Conservation (phyloP, 92 coral and sea anemone genomes). For the Siderastrea siderea region DNA sequence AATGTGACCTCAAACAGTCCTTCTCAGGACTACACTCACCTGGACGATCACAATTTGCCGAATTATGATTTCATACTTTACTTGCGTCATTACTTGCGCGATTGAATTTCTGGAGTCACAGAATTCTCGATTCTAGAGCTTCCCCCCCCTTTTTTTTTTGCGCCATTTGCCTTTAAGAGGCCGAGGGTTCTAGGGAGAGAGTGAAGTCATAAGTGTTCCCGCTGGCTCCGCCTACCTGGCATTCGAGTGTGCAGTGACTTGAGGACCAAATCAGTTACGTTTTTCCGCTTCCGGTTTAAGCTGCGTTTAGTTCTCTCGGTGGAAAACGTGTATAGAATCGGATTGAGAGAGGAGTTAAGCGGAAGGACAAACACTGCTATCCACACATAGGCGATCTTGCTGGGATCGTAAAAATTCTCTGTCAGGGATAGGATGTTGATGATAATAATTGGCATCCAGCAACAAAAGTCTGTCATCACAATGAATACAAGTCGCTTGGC, state of each 20-base stretch:
- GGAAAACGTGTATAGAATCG: slow-evolving; percentile 75
- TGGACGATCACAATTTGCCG: no score
- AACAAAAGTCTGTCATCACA: slow-evolving; percentile 74
- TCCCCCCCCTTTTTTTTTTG: neutral
- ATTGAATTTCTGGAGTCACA: no score
- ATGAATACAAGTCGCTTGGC: slow-evolving; percentile 74
- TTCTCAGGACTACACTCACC: no score
- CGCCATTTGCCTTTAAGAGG: neutral
- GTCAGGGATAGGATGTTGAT: slow-evolving; percentile 69
- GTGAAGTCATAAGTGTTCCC: neutral
- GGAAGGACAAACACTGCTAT: slow-evolving; percentile 81
- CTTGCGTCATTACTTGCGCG: no score
- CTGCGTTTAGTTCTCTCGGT: slow-evolving; percentile 37
- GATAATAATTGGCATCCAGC: slow-evolving; percentile 85
- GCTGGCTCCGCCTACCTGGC: slow-evolving; percentile 8
- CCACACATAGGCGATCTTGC: slow-evolving; percentile 75
- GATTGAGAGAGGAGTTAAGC: slow-evolving; percentile 71
- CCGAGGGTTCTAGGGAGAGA: no score
- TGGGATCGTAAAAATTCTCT: slow-evolving; percentile 66
- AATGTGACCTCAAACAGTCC: no score
- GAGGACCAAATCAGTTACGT: neutral
- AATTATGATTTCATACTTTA: no score
- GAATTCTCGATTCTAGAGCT: no score
- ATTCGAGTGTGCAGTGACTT: neutral
- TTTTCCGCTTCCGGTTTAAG: slow-evolving; percentile 8